Percentiles rank a stretch among this genome's conserved stretches.
phyloP scores from a whole-genome alignment of 1,140 invertebrate species.

The Drosophila parabipectinata region DNA sequence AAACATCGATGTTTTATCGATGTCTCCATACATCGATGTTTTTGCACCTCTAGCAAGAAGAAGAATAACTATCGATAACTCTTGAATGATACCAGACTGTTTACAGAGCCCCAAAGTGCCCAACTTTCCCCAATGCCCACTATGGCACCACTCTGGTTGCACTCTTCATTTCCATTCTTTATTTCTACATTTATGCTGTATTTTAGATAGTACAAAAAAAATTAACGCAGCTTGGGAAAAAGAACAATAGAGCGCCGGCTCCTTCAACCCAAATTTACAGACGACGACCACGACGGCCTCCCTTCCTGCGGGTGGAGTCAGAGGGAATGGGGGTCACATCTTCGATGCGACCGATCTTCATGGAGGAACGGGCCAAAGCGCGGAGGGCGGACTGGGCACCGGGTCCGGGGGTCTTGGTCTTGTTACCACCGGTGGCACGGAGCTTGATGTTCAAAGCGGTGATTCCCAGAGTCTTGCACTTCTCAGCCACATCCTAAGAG shows the following conservation, averaged over 20 bases:
- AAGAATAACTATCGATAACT: slow-evolving; percentile 21
- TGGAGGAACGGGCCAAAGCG: slow-evolving; percentile 98
- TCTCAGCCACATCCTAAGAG: slow-evolving; percentile 97
- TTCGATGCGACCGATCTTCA: slow-evolving; percentile 99
- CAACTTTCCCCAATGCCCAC: background rate
- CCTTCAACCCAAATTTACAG: slow-evolving; percentile 88
- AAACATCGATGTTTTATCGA: too few species aligned
- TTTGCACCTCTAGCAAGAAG: too few species aligned
- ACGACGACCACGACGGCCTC: slow-evolving; percentile 98
- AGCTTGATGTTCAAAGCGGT: slow-evolving; percentile 99
- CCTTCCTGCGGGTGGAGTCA: slow-evolving; percentile 99
- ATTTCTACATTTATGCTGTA: slow-evolving; percentile 65
- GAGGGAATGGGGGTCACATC: slow-evolving; percentile 99
- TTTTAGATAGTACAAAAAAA: slow-evolving; percentile 41
- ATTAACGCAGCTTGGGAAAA: slow-evolving; percentile 36
- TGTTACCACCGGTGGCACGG: slow-evolving; percentile 98
- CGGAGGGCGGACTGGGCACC: slow-evolving; percentile 99
- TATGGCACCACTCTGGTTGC: background rate
- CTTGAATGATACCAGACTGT: slow-evolving; percentile 14
- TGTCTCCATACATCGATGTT: too few species aligned
- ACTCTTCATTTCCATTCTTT: slow-evolving; percentile 43
- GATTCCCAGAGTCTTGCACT: slow-evolving; percentile 98
- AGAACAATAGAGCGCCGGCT: background rate
- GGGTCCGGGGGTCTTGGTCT: slow-evolving; percentile 98
- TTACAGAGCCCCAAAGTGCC: background rate